These are phyloP conservation scores for Dolichoris vasculosae DNA, from an alignment of 1,140 invertebrate species.

Conservation along the genomic window DNA sequence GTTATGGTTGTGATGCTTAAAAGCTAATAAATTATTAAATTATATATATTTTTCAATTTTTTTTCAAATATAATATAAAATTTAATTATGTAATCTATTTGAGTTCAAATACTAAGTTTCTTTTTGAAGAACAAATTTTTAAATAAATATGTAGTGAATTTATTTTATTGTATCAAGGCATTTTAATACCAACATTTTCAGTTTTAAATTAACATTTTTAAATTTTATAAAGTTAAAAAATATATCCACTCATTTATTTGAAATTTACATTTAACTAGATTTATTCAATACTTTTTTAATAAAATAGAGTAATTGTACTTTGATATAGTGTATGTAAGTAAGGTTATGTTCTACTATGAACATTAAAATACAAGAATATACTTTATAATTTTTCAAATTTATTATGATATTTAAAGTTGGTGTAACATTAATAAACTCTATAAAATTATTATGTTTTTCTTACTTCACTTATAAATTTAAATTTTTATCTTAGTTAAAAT, in stretches of 20 bases:
- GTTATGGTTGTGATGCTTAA: constrained; percentile 7
- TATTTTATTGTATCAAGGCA: not conserved
- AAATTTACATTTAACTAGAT: too few species aligned
- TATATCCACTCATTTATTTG: not conserved
- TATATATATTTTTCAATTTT: not conserved
- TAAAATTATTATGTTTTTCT: not conserved
- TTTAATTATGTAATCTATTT: not conserved
- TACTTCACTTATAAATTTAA: not conserved
- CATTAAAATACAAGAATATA: too few species aligned
- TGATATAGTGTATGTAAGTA: constrained; percentile 19
- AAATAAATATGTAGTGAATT: not conserved
- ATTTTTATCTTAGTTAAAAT: not conserved
- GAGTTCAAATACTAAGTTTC: not conserved
- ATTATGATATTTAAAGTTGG: not conserved
- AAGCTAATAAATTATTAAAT: constrained; percentile 1
- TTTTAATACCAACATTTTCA: not conserved
- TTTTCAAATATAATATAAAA: not conserved
- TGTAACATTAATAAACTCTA: not conserved
- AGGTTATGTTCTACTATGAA: constrained; percentile 35
- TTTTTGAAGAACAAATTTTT: not conserved
- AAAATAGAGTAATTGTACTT: not conserved
- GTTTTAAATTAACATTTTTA: not conserved
- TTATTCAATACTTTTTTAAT: too few species aligned
- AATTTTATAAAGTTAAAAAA: not conserved
- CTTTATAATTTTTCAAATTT: not conserved